Evolutionary conservation across 2,113 vertebrate genomes (phyloP).

Genomic region (Microcebus tavaratra): DNA sequence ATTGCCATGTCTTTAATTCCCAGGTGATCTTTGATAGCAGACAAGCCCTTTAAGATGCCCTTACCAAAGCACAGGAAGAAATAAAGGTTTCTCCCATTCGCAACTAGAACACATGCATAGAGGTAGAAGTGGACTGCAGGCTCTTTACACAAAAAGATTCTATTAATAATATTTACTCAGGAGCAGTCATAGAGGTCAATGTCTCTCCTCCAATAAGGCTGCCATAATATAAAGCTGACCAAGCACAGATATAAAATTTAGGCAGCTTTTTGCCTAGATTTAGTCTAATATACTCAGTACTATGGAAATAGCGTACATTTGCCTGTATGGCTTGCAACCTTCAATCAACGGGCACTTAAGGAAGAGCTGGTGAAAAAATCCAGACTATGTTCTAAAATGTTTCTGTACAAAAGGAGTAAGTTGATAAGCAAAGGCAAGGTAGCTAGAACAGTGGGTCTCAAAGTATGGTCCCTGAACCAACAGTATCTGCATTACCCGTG

Average conservation of each 20-base stretch:
- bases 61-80: conserved; percentile 27
- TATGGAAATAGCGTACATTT: not conserved
- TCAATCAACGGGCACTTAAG: conserved; percentile 18
- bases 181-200: not conserved
- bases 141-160: not conserved
- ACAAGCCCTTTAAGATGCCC: not conserved
- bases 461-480: not conserved
- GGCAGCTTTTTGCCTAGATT: conserved; percentile 6
- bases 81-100: not conserved
- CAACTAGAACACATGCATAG: conserved; percentile 3
- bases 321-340: not conserved
- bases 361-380: conserved; percentile 34
- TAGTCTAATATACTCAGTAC: conserved; percentile 7
- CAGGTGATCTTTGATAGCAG: not conserved
- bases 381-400: not conserved
- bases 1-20: not conserved
- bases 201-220: not conserved
- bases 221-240: not conserved
- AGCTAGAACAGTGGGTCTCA: not conserved
- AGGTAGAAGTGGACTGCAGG: not conserved
- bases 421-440: not conserved
- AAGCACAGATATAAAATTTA: conserved; percentile 39
- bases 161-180: conserved; percentile 15
- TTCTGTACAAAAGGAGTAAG: not conserved
- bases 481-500: not conserved